A percentile compares a stretch with the other conserved stretches of the same genome.
phyloP scores from a whole-genome alignment of 2,113 vertebrate genomes.

The Atlantisia rogersi region DNA sequence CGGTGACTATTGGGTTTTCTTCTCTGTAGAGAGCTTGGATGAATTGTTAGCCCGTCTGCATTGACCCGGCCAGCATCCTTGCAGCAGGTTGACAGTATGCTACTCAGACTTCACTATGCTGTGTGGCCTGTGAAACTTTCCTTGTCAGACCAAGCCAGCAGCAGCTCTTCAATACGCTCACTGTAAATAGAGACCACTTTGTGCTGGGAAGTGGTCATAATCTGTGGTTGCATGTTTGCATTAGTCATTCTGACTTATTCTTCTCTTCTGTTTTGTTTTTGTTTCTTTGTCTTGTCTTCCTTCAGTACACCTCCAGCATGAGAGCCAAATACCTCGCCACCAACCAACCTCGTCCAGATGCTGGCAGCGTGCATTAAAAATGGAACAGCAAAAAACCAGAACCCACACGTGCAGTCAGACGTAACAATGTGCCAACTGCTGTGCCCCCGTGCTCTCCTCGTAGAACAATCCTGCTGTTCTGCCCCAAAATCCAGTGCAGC shows the following conservation, averaged over 20 bases:
- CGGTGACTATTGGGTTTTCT: not conserved
- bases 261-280: conserved; percentile 30
- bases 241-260: conserved; percentile 10
- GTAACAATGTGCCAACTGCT: conserved; percentile 72
- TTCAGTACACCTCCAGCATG: conserved; percentile 99
- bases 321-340: conserved; percentile 99
- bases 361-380: conserved; percentile 84
- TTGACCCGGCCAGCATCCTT: not conserved
- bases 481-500: conserved; percentile 45
- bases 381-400: conserved; percentile 26
- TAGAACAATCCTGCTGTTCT: conserved; percentile 59
- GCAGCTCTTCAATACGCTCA: not conserved
- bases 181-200: not conserved
- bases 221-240: not conserved
- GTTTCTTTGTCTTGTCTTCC: conserved; percentile 47
- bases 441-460: conserved; percentile 56
- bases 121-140: not conserved
- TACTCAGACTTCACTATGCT: not conserved
- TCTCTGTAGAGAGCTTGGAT: not conserved
- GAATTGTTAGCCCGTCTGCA: not conserved
- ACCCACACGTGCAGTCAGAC: conserved; percentile 28
- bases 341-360: conserved; percentile 89
- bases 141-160: not conserved
- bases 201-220: not conserved
- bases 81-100: not conserved